These are phyloP conservation scores for Tricholauxania praeusta DNA, from an alignment of 2,888 invertebrate species.

Conservation along the genomic window DNA sequence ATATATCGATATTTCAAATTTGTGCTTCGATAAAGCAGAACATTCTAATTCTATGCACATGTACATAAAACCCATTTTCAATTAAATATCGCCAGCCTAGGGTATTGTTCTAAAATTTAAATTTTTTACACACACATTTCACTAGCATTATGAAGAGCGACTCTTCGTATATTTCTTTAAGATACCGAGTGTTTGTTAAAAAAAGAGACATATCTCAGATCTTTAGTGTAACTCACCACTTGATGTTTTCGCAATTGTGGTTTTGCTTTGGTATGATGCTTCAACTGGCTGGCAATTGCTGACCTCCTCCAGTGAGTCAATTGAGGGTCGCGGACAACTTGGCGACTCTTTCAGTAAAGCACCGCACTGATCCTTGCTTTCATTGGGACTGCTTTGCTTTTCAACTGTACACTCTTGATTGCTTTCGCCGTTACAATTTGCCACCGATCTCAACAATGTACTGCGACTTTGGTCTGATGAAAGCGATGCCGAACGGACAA, in stretches of 20 bases:
- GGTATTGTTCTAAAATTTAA: too few species aligned
- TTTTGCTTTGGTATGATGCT: constrained; percentile 61
- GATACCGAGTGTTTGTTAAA: too few species aligned
- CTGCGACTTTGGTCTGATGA: too few species aligned
- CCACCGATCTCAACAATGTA: neutral
- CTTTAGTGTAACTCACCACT: constrained; percentile 52
- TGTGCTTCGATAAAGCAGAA: too few species aligned
- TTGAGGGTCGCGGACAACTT: constrained; percentile 7
- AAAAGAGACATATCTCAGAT: too few species aligned
- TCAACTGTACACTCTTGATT: neutral
- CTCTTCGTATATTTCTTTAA: too few species aligned
- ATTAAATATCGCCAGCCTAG: too few species aligned
- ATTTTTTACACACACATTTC: too few species aligned
- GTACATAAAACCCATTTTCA: too few species aligned
- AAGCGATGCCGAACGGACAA: neutral
- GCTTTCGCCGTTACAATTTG: constrained; percentile 24
- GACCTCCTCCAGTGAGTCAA: constrained; percentile 42
- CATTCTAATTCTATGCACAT: too few species aligned
- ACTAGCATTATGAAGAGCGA: too few species aligned
- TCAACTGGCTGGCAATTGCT: constrained; percentile 45
- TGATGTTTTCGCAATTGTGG: constrained; percentile 63
- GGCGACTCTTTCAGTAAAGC: neutral
- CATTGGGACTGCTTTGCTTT: constrained; percentile 21
- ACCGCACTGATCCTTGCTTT: neutral
- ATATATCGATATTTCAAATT: too few species aligned